Conservation (phyloP, 1,140 invertebrate species). For the Macrotrachela quadricornifera region DNA sequence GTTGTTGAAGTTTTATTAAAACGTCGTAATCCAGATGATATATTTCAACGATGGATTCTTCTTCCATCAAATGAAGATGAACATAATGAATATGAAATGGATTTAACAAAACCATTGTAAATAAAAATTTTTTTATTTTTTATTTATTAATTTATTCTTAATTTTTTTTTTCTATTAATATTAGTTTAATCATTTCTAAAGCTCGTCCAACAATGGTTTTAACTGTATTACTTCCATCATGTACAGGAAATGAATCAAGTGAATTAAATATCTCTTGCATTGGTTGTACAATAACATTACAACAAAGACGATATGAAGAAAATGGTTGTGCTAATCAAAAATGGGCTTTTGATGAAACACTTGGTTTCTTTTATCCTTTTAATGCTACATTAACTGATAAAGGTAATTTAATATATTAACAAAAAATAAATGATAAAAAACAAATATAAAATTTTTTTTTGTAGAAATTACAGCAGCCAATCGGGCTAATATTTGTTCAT, state of each 20-base stretch:
- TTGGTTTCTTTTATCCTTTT: slow-evolving; percentile 25
- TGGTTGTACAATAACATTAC: slow-evolving; percentile 20
- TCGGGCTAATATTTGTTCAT: slow-evolving; percentile 26
- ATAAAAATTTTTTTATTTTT: not conserved
- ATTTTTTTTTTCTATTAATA: not conserved
- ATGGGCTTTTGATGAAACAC: slow-evolving; percentile 23
- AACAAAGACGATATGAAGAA: slow-evolving; percentile 15
- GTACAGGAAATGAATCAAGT: slow-evolving; percentile 14
- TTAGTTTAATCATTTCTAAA: slow-evolving; percentile 10
- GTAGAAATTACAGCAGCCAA: slow-evolving; percentile 28
- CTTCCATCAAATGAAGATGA: slow-evolving; percentile 20
- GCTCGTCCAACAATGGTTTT: slow-evolving; percentile 9
- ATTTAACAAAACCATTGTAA: not conserved
- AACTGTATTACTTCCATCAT: slow-evolving; percentile 15
- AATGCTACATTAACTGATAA: slow-evolving; percentile 19
- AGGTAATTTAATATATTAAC: slow-evolving; percentile 12
- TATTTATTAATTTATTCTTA: not conserved
- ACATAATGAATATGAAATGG: not conserved
- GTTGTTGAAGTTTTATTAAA: slow-evolving; percentile 19
- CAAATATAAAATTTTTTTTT: not conserved
- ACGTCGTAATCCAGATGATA: slow-evolving; percentile 21
- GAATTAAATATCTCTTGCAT: slow-evolving; percentile 15
- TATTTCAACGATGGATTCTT: slow-evolving; percentile 23
- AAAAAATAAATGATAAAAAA: not conserved
- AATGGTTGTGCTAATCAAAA: slow-evolving; percentile 26